A percentile compares a stretch with the other conserved stretches of the same genome.
Conservation (phyloP, 2,888 invertebrate species). For the Nymphalis c-album region DNA sequence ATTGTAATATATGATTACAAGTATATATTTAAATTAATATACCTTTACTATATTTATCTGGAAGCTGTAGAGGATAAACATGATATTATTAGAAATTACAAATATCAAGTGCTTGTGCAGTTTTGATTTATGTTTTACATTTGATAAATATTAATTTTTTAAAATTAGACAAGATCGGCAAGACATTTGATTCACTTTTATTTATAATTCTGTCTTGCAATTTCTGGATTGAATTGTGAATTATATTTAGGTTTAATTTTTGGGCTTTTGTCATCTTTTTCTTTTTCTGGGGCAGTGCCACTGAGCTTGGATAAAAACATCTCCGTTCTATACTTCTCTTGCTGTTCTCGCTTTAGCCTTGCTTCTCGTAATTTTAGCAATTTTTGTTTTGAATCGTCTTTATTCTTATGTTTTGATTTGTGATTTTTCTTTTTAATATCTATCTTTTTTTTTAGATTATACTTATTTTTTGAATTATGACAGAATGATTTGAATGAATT, state of each 20-base stretch:
- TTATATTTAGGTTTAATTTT: conserved; percentile 91
- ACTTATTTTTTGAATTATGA: conserved; percentile 45
- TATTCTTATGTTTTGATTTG: conserved; percentile 43
- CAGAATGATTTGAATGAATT: conserved; percentile 83
- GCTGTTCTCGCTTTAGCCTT: conserved; percentile 89
- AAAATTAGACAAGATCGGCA: neutral
- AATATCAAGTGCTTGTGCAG: too few species aligned
- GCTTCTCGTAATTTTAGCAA: conserved; percentile 88
- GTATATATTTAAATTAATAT: too few species aligned
- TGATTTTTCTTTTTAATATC: conserved; percentile 54
- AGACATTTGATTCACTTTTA: conserved; percentile 39
- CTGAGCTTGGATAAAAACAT: conserved; percentile 86
- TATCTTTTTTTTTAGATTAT: conserved; percentile 46
- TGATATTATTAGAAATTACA: too few species aligned
- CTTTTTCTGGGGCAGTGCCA: conserved; percentile 45
- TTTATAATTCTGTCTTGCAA: conserved; percentile 89
- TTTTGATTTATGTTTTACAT: too few species aligned
- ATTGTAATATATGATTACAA: too few species aligned
- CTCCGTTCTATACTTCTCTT: conserved; percentile 87
- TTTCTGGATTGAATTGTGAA: conserved; percentile 97
- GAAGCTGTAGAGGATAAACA: too few species aligned
- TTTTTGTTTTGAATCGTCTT: conserved; percentile 59
- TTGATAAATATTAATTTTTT: too few species aligned
- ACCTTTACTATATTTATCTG: too few species aligned
- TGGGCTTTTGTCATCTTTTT: conserved; percentile 46